A percentile compares a stretch with the other conserved stretches of the same genome.
Evolutionary conservation across 1,140 invertebrate genomes (phyloP).

Genomic region (Potamilus streckersoni): DNA sequence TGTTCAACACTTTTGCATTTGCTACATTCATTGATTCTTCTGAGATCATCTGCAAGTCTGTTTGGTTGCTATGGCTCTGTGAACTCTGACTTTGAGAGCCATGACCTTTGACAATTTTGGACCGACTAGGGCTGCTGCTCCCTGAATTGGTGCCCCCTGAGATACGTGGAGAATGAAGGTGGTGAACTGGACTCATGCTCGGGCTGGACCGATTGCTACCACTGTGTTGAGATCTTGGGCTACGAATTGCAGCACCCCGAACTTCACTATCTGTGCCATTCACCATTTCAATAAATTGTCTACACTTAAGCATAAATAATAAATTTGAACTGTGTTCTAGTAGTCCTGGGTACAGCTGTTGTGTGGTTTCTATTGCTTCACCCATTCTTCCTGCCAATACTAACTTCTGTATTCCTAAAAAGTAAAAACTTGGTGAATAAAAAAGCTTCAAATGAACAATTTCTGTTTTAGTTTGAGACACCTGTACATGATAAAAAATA

Average conservation of each 20-base stretch:
- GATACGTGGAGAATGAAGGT: conserved; percentile 47
- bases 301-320: conserved; percentile 93
- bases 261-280: conserved; percentile 70
- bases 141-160: conserved; percentile 35
- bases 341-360: conserved; percentile 89
- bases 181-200: conserved; percentile 50
- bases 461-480: no score
- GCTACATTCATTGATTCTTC: conserved; percentile 74
- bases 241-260: conserved; percentile 52
- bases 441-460: no score
- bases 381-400: conserved; percentile 92
- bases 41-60: conserved; percentile 41
- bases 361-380: conserved; percentile 92
- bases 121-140: conserved; percentile 60
- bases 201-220: conserved; percentile 55
- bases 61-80: conserved; percentile 31
- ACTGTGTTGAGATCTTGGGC: conserved; percentile 51
- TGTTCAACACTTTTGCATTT: conserved; percentile 69
- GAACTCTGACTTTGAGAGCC: conserved; percentile 29
- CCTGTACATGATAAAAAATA: no score
- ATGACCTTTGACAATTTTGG: conserved; percentile 73
- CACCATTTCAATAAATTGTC: conserved; percentile 94
- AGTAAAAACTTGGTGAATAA: conserved; percentile 21
- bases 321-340: conserved; percentile 91
- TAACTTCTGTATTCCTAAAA: conserved; percentile 90